Evolutionary conservation across 2,113 vertebrate species (phyloP).

Genomic region (Megaceryle maxima): DNA sequence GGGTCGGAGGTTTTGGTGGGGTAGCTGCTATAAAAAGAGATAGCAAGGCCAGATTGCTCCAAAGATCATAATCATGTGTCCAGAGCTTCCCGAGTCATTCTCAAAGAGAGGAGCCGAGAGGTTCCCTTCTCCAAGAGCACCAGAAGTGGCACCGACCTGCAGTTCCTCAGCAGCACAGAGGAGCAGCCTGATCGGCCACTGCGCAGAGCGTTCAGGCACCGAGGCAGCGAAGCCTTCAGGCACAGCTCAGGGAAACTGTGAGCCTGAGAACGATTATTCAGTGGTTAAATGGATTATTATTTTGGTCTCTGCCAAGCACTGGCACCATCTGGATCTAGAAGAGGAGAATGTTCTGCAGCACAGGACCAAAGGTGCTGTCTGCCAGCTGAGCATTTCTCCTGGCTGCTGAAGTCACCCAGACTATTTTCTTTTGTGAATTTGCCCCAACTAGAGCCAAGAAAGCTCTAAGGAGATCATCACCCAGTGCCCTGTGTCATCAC

Average conservation of each 20-base stretch:
- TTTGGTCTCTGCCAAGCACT: neutral
- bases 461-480: neutral
- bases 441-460: no score
- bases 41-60: neutral
- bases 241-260: neutral
- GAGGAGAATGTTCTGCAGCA: neutral
- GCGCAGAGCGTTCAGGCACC: neutral
- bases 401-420: neutral
- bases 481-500: neutral
- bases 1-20: accelerated
- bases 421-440: neutral
- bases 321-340: neutral
- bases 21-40: neutral
- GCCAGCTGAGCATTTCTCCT: neutral
- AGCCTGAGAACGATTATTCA: accelerated
- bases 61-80: neutral
- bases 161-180: neutral
- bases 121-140: neutral
- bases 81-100: accelerated
- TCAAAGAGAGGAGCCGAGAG: neutral
- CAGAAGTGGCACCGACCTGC: neutral
- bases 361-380: accelerated
- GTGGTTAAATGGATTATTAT: neutral
- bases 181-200: accelerated
- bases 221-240: neutral